Evolutionary conservation across 2,113 vertebrate species (phyloP).

Genomic region (Capreolus pygargus): DNA sequence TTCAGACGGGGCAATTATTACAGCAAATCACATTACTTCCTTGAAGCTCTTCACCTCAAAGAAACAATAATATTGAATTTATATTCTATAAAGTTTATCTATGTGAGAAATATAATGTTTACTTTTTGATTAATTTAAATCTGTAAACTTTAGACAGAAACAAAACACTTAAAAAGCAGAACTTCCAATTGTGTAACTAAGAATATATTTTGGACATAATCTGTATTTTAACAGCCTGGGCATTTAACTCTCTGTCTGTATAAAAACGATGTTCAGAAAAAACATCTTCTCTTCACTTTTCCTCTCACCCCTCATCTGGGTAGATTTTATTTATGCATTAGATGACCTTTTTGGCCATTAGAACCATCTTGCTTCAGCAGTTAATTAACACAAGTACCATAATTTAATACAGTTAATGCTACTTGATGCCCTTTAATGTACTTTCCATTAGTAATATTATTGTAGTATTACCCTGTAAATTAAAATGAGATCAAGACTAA

Average conservation of each 20-base stretch:
- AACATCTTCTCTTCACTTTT: slow-evolving; percentile 55
- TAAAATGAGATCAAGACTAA: slow-evolving; percentile 86
- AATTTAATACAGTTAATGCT: slow-evolving; percentile 90
- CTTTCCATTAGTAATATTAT: slow-evolving; percentile 87
- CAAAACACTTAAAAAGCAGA: slow-evolving; percentile 24
- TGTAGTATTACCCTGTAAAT: slow-evolving; percentile 87
- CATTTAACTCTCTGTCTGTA: slow-evolving; percentile 39
- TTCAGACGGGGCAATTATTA: slow-evolving; percentile 5
- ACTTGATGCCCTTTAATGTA: slow-evolving; percentile 87
- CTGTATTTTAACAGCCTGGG: neutral
- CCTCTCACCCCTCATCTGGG: slow-evolving; percentile 59
- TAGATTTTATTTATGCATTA: slow-evolving; percentile 82
- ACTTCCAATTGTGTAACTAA: neutral
- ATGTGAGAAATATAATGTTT: slow-evolving; percentile 26
- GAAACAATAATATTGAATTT: neutral
- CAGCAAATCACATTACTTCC: neutral
- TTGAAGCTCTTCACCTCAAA: slow-evolving; percentile 18
- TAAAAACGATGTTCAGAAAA: slow-evolving; percentile 43
- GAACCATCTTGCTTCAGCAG: slow-evolving; percentile 86
- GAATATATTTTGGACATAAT: slow-evolving; percentile 51
- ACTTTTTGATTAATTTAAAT: slow-evolving; percentile 44
- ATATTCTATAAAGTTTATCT: neutral
- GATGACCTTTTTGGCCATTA: slow-evolving; percentile 84
- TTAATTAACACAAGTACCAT: slow-evolving; percentile 90
- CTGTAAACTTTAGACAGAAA: neutral